These are phyloP conservation scores for Clusia tigrina DNA, from an alignment of 2,888 invertebrate genomes.

Conservation along the genomic window DNA sequence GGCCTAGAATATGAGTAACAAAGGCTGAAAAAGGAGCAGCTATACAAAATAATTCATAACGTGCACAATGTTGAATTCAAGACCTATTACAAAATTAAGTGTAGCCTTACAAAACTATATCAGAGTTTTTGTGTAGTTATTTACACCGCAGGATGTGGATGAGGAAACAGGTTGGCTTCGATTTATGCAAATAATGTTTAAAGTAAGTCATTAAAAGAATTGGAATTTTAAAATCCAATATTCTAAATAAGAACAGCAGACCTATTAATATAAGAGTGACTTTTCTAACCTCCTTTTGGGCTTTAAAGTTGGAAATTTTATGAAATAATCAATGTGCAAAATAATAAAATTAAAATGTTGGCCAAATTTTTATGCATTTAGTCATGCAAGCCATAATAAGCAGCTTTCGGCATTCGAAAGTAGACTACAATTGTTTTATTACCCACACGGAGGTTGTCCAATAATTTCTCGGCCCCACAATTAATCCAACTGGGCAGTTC, in stretches of 20 bases:
- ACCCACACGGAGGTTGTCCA: background rate
- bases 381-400: background rate
- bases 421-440: slow-evolving; percentile 18
- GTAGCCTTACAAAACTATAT: too few species aligned
- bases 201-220: too few species aligned
- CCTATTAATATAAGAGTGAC: too few species aligned
- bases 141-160: too few species aligned
- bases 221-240: too few species aligned
- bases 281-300: background rate
- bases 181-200: too few species aligned
- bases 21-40: slow-evolving; percentile 17
- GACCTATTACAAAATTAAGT: too few species aligned
- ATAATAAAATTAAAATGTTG: background rate
- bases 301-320: background rate
- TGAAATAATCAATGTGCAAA: background rate
- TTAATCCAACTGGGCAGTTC: too few species aligned
- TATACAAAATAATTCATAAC: background rate
- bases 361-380: background rate
- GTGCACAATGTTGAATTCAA: too few species aligned
- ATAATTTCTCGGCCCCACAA: slow-evolving; percentile 19
- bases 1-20: background rate
- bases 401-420: slow-evolving; percentile 19
- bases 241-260: too few species aligned
- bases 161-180: too few species aligned
- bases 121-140: too few species aligned